Conservation (phyloP, 2,888 invertebrate species). For the Mesorhabditis spiculigera region DNA sequence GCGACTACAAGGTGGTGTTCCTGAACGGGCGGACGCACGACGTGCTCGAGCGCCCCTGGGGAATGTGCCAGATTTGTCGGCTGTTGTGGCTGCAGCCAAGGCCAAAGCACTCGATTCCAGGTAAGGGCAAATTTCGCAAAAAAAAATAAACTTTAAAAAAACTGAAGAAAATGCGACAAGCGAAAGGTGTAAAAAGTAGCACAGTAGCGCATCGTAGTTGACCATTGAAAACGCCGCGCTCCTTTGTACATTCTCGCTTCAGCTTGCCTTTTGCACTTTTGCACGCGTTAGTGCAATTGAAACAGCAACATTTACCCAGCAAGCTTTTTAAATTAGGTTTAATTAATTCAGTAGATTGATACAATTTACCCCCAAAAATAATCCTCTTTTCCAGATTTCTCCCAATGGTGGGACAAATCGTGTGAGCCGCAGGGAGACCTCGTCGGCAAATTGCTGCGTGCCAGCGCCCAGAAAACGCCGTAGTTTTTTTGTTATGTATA, state of each 20-base stretch:
- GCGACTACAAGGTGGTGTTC: conserved; percentile 47
- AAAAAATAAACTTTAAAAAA: no score
- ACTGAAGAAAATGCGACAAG: no score
- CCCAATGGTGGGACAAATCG: background rate
- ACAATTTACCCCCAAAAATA: background rate
- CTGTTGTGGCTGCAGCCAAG: conserved; percentile 36
- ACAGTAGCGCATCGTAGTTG: no score
- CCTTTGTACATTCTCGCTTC: no score
- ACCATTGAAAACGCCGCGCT: no score
- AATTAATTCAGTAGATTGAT: no score
- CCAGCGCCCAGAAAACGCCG: background rate
- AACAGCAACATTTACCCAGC: no score
- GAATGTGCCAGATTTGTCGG: conserved; percentile 54
- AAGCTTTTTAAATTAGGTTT: no score
- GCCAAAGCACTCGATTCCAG: conserved; percentile 19
- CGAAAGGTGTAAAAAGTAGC: no score
- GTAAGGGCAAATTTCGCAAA: background rate
- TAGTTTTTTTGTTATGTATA: no score
- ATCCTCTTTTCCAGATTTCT: background rate
- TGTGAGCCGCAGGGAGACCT: conserved; percentile 1
- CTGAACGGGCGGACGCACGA: conserved; percentile 50
- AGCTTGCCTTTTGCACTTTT: no score
- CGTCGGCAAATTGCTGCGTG: background rate
- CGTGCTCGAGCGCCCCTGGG: conserved; percentile 53
- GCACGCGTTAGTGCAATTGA: no score